Base-by-base conservation (phyloP, 1,140 invertebrate genomes). In the Tetramorium simillimum region DNA sequence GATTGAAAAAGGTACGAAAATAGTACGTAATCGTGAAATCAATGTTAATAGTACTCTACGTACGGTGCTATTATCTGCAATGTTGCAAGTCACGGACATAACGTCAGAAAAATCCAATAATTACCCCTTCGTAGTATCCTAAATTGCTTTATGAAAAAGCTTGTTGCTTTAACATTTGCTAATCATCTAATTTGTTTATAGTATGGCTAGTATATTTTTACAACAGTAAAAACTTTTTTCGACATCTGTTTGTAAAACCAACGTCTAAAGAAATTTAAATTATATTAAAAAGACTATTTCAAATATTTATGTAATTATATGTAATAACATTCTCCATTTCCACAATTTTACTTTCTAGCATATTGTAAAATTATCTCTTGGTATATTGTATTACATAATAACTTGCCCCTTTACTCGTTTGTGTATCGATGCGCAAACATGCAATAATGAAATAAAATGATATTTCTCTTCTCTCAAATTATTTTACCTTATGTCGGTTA, bases 81-180 rank as follows among this genome's bases (percentile, higher is more conserved):
- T 37, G 70, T 4, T 18, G 18, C 62, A 78, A 46, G 40, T 78
- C 58, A 78, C 58, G 75, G 24, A 65, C 63, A 46, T 77, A 77
- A 77, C 24, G 7, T 49, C 24, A 78, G 76, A 65, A 65, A 63
- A 78, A 49, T 3, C 62, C 24, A 78, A 37, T 67, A 28, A 46
- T 78, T 43, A 65, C 12, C 12, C 49, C 60, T 65, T 63, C 10
- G 1, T 33, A 33, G 3, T 65, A 24, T 33, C 18, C 24, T 33
- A 65, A 78, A 78, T 78, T 65, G 10, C 76, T 33, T 14, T 21
- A 0, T 65, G 12, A 46, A 78, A 65, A 14, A 65, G n/a, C 37
- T n/a, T 43, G 10, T 63, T 46, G 2, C 43, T 14, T 16, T 40
- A 65, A 4, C 62, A 65, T 37, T 37, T 37, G 9, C 21, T 33